Evolutionary conservation across 1,140 invertebrate species (phyloP).

Genomic region (Heliconius hewitsoni): DNA sequence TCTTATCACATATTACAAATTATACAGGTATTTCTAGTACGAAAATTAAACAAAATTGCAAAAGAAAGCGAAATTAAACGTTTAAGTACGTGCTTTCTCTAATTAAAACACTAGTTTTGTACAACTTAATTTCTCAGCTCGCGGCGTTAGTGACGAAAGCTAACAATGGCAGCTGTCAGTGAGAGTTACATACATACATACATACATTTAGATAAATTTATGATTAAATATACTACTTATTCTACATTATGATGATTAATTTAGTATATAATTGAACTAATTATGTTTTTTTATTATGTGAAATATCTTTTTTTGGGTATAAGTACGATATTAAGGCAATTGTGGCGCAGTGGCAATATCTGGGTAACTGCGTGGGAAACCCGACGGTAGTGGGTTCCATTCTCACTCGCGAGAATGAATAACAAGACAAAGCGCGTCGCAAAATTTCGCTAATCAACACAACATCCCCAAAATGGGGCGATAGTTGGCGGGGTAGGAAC

Average conservation of each 20-base stretch:
- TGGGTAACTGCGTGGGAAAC: background rate
- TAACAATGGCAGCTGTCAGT: conserved; percentile 23
- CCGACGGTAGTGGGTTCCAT: background rate
- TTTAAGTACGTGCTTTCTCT: conserved; percentile 30
- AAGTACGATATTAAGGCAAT: background rate
- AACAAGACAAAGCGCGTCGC: background rate
- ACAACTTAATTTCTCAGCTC: conserved; percentile 28
- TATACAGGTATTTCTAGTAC: background rate
- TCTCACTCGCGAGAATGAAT: background rate
- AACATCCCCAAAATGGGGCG: too few relatives aligned
- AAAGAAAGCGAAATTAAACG: conserved; percentile 27
- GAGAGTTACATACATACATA: conserved; percentile 21
- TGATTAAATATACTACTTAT: background rate
- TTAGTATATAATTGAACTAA: background rate
- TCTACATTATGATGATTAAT: background rate
- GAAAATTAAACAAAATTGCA: background rate
- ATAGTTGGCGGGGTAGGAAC: too few relatives aligned
- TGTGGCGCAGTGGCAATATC: background rate
- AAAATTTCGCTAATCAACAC: too few relatives aligned
- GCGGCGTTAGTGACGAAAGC: conserved; percentile 22
- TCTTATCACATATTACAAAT: background rate
- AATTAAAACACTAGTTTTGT: conserved; percentile 27
- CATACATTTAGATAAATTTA: background rate
- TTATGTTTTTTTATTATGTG: background rate
- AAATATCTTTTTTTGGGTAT: too few relatives aligned